Evolutionary conservation across 1,140 invertebrate species (phyloP).

Genomic region (Andrena cerasifolii): DNA sequence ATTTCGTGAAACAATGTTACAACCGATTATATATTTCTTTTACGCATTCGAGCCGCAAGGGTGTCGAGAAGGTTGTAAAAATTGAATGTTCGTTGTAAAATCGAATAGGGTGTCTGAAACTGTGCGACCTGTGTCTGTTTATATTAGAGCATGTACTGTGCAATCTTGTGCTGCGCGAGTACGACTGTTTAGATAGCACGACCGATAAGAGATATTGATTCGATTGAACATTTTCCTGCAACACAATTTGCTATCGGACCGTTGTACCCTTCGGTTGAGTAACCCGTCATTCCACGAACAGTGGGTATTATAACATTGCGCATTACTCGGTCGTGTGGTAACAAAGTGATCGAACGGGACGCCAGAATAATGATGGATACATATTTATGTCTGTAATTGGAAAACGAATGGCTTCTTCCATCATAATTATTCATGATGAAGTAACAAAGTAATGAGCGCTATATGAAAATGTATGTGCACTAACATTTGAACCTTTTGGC

Average conservation of each 20-base stretch:
- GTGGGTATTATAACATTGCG: not conserved
- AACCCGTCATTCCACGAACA: not conserved
- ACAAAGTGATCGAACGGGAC: not conserved
- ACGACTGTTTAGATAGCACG: slow-evolving; percentile 22
- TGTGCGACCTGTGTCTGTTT: too few species aligned
- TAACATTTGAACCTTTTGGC: too few species aligned
- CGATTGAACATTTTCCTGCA: slow-evolving; percentile 33
- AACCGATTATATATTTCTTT: too few species aligned
- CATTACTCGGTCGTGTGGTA: not conserved
- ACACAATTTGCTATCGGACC: slow-evolving; percentile 36
- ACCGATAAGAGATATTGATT: slow-evolving; percentile 46
- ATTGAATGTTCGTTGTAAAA: too few species aligned
- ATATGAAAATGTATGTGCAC: too few species aligned
- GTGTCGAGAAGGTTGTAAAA: too few species aligned
- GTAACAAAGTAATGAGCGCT: too few species aligned
- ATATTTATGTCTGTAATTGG: not conserved
- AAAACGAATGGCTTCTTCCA: not conserved
- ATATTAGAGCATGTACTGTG: not conserved
- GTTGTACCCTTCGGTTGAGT: not conserved
- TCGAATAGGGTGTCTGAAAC: too few species aligned
- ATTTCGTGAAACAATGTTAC: too few species aligned
- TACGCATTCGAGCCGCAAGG: too few species aligned
- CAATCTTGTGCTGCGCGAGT: slow-evolving; percentile 6
- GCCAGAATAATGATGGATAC: too few species aligned
- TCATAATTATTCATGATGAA: not conserved